phyloP scores from a whole-genome alignment of 1,140 invertebrate genomes.

The Drosophila prosaltans region DNA sequence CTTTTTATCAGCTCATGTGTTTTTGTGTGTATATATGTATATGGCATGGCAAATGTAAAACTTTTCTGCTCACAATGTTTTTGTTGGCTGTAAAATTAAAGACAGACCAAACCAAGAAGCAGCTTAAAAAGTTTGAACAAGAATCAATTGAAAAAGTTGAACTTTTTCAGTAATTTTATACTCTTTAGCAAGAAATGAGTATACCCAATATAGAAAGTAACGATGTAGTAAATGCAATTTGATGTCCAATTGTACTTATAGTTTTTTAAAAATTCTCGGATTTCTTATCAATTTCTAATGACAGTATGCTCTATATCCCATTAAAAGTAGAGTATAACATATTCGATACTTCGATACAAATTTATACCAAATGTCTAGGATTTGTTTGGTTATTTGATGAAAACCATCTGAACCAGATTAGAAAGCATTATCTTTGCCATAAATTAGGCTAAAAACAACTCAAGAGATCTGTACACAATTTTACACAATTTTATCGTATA shows the following conservation, averaged over 20 bases:
- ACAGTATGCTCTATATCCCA: too few relatives aligned
- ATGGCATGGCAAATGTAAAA: conserved; percentile 40
- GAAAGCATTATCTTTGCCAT: conserved; percentile 56
- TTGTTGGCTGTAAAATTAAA: conserved; percentile 18
- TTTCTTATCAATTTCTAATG: too few relatives aligned
- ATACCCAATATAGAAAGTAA: neutral
- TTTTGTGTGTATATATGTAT: conserved; percentile 25
- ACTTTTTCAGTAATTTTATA: conserved; percentile 20
- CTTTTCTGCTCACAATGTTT: conserved; percentile 42
- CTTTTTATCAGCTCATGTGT: conserved; percentile 41
- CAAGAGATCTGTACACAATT: conserved; percentile 23
- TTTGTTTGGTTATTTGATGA: conserved; percentile 10
- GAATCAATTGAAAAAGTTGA: conserved; percentile 63
- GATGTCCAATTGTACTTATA: too few relatives aligned
- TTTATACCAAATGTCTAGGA: neutral
- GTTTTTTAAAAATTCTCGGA: too few relatives aligned
- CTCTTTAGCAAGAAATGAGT: neutral
- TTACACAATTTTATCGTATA: conserved; percentile 53
- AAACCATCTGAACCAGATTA: conserved; percentile 49
- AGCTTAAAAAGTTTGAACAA: conserved; percentile 57
- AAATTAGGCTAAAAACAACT: conserved; percentile 57
- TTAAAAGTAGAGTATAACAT: neutral
- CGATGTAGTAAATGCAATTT: too few relatives aligned
- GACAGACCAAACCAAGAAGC: conserved; percentile 35
- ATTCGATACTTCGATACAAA: neutral